Percentiles rank a stretch among this genome's conserved stretches.
Conservation (phyloP, 2,888 invertebrate species). For the Plemyria rubiginata region DNA sequence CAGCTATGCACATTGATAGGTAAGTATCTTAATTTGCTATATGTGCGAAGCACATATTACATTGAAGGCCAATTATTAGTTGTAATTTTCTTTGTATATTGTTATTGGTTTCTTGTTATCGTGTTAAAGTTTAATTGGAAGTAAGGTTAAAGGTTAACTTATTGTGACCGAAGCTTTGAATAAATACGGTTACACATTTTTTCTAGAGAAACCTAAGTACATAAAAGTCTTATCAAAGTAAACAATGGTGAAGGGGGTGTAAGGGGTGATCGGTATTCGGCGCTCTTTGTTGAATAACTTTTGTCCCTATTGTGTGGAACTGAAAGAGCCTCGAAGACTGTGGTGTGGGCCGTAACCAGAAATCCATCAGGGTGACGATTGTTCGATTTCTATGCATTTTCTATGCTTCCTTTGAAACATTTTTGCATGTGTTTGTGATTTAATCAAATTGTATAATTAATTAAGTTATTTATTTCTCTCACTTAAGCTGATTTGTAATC, state of each 20-base stretch:
- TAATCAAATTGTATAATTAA: no score
- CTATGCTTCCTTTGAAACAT: constrained; percentile 34
- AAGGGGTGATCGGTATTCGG: constrained; percentile 84
- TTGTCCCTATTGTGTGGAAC: constrained; percentile 84
- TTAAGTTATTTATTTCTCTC: no score
- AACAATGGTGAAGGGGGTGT: constrained; percentile 77
- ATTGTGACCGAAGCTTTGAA: no score
- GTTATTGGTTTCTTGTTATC: no score
- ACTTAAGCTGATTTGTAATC: no score
- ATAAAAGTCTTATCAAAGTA: constrained; percentile 83
- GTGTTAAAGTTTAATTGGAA: no score
- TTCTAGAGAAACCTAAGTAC: constrained; percentile 42
- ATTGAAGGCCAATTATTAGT: no score
- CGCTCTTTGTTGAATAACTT: constrained; percentile 85
- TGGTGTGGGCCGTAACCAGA: constrained; percentile 81
- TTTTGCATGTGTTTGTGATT: not conserved
- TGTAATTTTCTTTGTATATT: no score
- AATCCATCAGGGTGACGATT: constrained; percentile 83
- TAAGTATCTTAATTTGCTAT: no score
- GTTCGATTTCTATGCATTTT: constrained; percentile 77
- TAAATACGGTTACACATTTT: not conserved
- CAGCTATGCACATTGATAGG: no score
- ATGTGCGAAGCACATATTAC: no score
- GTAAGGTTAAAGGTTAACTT: no score
- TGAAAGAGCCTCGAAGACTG: constrained; percentile 83